These are phyloP conservation scores for Lepidostoma basale DNA, from an alignment of 1,140 invertebrate species.

Conservation along the genomic window DNA sequence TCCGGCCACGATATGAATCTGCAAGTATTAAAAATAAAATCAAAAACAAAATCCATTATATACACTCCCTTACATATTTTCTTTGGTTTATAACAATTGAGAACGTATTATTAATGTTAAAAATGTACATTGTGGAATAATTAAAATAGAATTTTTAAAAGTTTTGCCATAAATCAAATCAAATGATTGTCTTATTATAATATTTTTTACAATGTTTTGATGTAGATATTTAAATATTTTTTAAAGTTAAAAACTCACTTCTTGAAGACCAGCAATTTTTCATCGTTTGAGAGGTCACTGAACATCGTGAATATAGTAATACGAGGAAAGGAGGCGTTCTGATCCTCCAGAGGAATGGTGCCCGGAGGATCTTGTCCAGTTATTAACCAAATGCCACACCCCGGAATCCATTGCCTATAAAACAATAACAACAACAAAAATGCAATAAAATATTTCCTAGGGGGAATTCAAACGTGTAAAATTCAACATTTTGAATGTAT, in stretches of 20 bases:
- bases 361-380: constrained; percentile 59
- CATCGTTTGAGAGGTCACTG: constrained; percentile 61
- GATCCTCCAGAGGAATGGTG: constrained; percentile 48
- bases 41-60: no score
- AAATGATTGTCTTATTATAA: background rate
- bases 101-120: no score
- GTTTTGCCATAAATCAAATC: background rate
- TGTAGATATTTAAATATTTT: background rate
- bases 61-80: no score
- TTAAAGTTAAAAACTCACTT: no score
- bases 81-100: no score
- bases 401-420: constrained; percentile 66
- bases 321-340: constrained; percentile 58
- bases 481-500: no score
- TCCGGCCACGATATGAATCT: constrained; percentile 66
- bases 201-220: background rate
- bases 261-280: constrained; percentile 65
- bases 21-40: constrained; percentile 39
- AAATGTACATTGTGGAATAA: no score
- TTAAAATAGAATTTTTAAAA: no score
- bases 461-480: no score
- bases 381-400: constrained; percentile 66
- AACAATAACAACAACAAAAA: no score
- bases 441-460: no score
- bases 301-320: constrained; percentile 69